Conservation (phyloP, 2,113 vertebrate genomes). For the Mus spicilegus region DNA sequence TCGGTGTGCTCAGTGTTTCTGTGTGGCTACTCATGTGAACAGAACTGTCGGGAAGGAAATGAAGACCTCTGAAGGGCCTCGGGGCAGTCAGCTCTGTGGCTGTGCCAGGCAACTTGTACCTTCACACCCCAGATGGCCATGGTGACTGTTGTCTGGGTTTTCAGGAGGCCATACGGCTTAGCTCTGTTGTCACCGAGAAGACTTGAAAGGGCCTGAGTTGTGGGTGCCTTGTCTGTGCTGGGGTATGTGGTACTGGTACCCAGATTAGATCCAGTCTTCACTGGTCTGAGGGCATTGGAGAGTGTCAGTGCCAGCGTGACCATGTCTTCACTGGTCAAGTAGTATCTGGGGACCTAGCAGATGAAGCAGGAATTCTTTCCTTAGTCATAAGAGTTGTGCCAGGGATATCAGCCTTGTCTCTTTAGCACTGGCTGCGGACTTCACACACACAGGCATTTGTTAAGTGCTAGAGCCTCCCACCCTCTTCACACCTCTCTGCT, state of each 20-base stretch:
- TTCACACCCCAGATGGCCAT: rapidly evolving
- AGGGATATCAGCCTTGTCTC: rapidly evolving
- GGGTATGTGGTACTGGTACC: no score
- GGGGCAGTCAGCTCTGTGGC: not conserved
- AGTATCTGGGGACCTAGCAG: not conserved
- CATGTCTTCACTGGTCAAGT: no score
- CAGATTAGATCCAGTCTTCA: not conserved
- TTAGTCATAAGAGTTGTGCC: not conserved
- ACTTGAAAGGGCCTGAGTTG: not conserved
- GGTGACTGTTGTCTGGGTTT: not conserved
- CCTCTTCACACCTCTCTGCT: not conserved
- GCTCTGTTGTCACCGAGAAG: not conserved
- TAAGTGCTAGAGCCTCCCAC: not conserved
- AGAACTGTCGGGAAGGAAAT: not conserved
- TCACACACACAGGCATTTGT: not conserved
- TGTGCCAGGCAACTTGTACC: not conserved
- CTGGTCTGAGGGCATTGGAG: no score
- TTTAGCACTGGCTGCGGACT: rapidly evolving
- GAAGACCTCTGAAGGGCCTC: not conserved
- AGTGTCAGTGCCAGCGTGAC: not conserved
- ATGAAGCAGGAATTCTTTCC: rapidly evolving
- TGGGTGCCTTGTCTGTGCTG: not conserved
- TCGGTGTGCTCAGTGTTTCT: not conserved
- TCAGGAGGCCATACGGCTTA: not conserved
- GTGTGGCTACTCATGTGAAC: not conserved